These are phyloP conservation scores for Styela clava DNA, from an alignment of 23 tunicate species.

Conservation along the genomic window DNA sequence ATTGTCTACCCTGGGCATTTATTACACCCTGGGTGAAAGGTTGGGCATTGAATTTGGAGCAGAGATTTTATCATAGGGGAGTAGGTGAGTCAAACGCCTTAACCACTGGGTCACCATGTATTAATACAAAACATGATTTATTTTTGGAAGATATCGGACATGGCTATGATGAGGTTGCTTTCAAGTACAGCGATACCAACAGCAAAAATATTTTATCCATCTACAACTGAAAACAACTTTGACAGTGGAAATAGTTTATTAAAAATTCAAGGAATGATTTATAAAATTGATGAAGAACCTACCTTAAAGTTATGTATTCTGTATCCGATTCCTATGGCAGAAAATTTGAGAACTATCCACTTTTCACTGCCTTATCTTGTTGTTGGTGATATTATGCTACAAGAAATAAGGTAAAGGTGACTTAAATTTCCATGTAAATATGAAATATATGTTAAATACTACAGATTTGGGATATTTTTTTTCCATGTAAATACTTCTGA, in stretches of 20 bases:
- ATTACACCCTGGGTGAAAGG: no score
- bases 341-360: background rate
- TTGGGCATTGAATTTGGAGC: no score
- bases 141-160: background rate
- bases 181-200: slow-evolving; percentile 2
- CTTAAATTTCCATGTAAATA: no score
- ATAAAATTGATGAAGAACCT: background rate
- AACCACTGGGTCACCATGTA: no score
- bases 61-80: no score
- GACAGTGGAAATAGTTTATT: slow-evolving; percentile 17
- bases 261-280: slow-evolving; percentile 6
- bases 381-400: background rate
- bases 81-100: no score
- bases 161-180: background rate
- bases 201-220: background rate
- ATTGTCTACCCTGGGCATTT: no score
- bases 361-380: background rate
- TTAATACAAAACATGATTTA: no score
- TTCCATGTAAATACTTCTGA: no score
- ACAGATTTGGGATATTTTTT: no score
- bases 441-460: no score
- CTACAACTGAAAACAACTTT: background rate
- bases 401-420: background rate
- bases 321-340: slow-evolving; percentile 8
- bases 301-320: background rate